Evolutionary conservation across 2,888 invertebrate species (phyloP).

Genomic region (Idaea dimidiata): DNA sequence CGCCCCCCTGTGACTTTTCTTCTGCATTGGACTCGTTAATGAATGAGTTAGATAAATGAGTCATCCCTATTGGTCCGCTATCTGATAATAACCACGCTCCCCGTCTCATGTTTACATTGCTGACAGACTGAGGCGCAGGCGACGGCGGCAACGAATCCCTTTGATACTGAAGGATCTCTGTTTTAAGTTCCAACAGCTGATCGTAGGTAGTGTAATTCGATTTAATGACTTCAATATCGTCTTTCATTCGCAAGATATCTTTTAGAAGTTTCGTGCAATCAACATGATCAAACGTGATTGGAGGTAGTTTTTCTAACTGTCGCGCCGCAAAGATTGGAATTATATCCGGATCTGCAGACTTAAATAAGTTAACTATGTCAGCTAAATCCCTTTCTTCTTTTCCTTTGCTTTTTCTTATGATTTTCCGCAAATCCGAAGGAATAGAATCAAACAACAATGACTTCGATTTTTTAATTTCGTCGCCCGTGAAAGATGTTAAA

Average conservation of each 20-base stretch:
- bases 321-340: slow-evolving; percentile 12
- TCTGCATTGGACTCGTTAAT: not conserved
- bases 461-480: slow-evolving; percentile 8
- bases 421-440: not conserved
- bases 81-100: not conserved
- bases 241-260: too few relatives aligned
- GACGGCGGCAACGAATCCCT: slow-evolving; percentile 1
- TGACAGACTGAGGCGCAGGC: not conserved
- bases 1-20: not conserved
- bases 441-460: slow-evolving; percentile 8
- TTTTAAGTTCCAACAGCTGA: slow-evolving; percentile 4
- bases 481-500: not conserved
- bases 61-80: not conserved
- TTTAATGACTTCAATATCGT: too few relatives aligned
- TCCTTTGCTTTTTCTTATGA: not conserved
- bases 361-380: slow-evolving; percentile 12
- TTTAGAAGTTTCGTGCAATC: too few relatives aligned
- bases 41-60: not conserved
- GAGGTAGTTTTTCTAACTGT: slow-evolving; percentile 9
- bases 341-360: slow-evolving; percentile 9
- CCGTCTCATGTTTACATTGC: slow-evolving; percentile 5
- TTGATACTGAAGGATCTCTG: not conserved
- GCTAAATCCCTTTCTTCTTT: slow-evolving; percentile 10
- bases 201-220: not conserved
- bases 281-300: too few relatives aligned